Base-by-base conservation (phyloP, 2,888 invertebrate genomes). In the Anaspis maculata region DNA sequence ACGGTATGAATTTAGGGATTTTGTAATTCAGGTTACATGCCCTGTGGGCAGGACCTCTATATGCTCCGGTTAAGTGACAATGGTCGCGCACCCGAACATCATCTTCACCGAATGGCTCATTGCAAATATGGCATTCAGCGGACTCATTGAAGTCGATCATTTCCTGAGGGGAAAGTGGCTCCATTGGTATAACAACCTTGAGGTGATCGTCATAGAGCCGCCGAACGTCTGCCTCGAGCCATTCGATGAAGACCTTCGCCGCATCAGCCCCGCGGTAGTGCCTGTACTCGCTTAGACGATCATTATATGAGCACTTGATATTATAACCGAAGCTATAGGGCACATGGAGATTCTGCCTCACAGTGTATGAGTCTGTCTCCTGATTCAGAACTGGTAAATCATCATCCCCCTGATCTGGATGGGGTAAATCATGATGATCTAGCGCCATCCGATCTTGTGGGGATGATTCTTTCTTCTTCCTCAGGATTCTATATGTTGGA, bases 1-100 rank as follows among this genome's bases (percentile, higher is more conserved):
- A 15, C 3, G 33, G 33, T 5, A 33, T 7, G 22, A 19, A 22
- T 13, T 27, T 33, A 11, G 27, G 27, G 11, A 27, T 13, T 10
- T 22, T 12, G 9, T 7, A 13, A 7, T 2, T 3, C 6, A 10
- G 2, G 3, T 19, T 15, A 14, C 32, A 32, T 4, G 19, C 3
- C 1, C 10, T 5, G 13, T 32, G 32, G 6, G 13, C 33, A 10
- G 15, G 14, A 14, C 33, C 33, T 3, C 16, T n/a, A 14, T 21
- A 33, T 13, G 27, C 12, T 13, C 32, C 32, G 15, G 27, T 27
- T 13, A 33, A 13, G 4, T 16, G 33, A 28, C 27, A 26, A 33
- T 21, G 15, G 11, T 33, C 28, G 2, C 3, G 3, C 10, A 16
- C 14, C 13, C 16, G 21, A 1, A 27, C 33, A 9, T 12, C 14